phyloP scores from a whole-genome alignment of 2,888 invertebrate genomes.

The Lymantria dispar region DNA sequence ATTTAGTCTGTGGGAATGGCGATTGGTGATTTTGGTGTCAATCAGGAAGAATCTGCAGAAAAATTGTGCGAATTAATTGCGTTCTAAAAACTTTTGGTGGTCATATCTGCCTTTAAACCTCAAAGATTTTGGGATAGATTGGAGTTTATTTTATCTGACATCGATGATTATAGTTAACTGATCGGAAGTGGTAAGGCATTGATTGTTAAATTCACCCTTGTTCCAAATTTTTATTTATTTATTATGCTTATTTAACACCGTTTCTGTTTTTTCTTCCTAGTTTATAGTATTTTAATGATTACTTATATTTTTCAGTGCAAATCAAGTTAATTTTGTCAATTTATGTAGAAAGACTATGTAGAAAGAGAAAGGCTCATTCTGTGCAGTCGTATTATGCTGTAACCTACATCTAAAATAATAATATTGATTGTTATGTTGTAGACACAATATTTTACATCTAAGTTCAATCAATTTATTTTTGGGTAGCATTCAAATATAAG shows the following conservation, averaged over 20 bases:
- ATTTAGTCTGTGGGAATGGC: conserved; percentile 35
- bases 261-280: conserved; percentile 22
- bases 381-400: conserved; percentile 37
- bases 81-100: conserved; percentile 24
- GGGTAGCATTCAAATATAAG: not conserved
- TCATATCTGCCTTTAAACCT: conserved; percentile 13
- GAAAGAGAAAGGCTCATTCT: conserved; percentile 61
- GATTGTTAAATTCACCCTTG: conserved; percentile 58
- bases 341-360: conserved; percentile 10
- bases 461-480: not conserved
- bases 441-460: not conserved
- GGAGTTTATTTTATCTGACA: conserved; percentile 25
- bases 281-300: conserved; percentile 3
- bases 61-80: conserved; percentile 34
- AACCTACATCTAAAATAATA: conserved; percentile 49
- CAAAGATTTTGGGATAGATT: conserved; percentile 15
- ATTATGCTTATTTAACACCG: conserved; percentile 38
- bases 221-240: conserved; percentile 43
- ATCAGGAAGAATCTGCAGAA: conserved; percentile 30
- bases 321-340: not conserved
- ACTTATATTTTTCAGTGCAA: not conserved
- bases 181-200: conserved; percentile 46
- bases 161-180: conserved; percentile 45
- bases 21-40: conserved; percentile 33
- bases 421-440: conserved; percentile 16